Base-by-base conservation (phyloP, 2,113 vertebrate species). In the Gasterosteus aculeatus region DNA sequence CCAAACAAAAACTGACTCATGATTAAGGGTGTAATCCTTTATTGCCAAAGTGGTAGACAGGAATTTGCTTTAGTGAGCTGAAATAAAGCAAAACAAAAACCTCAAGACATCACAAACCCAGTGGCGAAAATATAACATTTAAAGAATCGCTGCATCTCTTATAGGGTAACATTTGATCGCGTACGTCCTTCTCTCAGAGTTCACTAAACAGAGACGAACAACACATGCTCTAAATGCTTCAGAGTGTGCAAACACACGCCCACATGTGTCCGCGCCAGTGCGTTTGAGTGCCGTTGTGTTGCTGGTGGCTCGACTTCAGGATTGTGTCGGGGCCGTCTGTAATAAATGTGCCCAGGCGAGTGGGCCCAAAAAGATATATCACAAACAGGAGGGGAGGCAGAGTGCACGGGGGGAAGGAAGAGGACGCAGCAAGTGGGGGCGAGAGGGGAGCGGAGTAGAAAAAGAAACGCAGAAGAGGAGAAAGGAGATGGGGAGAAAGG, bases 301-400 rank as follows among this genome's bases (percentile, higher is more conserved):
- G 88, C 88, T 90, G 91, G 91, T 93, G 93, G 93, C 94, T 92
- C 83, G n/a, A 88, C 91, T 94, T 95, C 94, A 95, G 93, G 91
- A 94, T 94, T 94, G 93, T 94, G 93, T 94, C 93, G 87, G 91
- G 91, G 88, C 95, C 89, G 94, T 94, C 93, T 95, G 94, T 97
- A 97, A 98, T 97, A 96, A 97, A 97, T 97, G 96, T 96, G 95
- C 96, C 95, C 88, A 81, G 95, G 94, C 92, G 93, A 95, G 93
- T 95, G 95, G 96, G 96, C 96, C 96, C 95, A 93, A 93, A 93
- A 95, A 98, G 96, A 98, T 98, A 96, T 97, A 98, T 98, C 96
- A 98, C 96, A 95, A 96, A 91, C 91, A 86, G 90, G 91, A 92
- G 92, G 88, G 87, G 87, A 94, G 95, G 95, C 93, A 95, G 94